Evolutionary conservation across 2,113 vertebrate species (phyloP).

Genomic region (Sula dactylatra): DNA sequence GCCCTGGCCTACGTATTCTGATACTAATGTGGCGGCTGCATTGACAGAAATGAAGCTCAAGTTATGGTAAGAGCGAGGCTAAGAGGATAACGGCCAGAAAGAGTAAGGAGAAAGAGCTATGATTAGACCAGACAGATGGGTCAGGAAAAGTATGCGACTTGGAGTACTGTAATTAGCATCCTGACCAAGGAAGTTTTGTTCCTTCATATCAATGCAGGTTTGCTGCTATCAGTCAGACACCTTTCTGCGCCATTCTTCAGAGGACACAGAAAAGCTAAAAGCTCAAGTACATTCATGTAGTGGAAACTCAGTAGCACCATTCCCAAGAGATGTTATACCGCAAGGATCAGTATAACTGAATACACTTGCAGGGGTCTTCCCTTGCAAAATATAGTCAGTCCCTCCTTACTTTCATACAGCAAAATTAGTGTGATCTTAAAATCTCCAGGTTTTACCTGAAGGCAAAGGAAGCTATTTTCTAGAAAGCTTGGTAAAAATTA

Average conservation of each 20-base stretch:
- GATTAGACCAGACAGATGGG: neutral
- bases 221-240: neutral
- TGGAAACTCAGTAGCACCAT: neutral
- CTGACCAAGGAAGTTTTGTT: neutral
- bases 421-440: neutral
- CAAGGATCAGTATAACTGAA: neutral
- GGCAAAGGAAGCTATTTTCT: neutral
- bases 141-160: neutral
- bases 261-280: neutral
- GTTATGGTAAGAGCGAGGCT: neutral
- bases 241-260: neutral
- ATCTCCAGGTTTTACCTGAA: neutral
- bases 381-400: neutral
- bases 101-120: neutral
- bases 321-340: neutral
- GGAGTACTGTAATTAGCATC: neutral
- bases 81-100: neutral
- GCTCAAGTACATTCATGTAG: neutral
- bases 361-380: neutral
- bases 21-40: neutral
- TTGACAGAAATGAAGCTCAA: neutral
- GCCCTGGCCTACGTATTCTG: neutral
- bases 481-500: neutral
- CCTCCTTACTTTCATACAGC: neutral
- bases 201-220: neutral